Conservation (phyloP, 2,888 invertebrate genomes). For the Scrobipalpa atriplicella region DNA sequence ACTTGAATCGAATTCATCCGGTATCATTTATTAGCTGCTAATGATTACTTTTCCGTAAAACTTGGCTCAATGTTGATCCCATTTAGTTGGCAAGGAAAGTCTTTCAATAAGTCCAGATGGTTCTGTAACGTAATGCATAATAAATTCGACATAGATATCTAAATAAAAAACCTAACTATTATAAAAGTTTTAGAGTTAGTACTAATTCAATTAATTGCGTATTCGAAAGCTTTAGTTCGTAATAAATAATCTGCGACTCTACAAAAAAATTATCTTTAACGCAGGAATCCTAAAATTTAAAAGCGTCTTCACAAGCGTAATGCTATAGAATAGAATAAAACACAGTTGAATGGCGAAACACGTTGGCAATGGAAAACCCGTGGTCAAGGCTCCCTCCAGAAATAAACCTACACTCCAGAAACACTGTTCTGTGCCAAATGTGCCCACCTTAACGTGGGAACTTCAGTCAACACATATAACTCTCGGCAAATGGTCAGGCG, state of each 20-base stretch:
- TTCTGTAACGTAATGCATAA: background rate
- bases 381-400: conserved; percentile 74
- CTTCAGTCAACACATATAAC: conserved; percentile 65
- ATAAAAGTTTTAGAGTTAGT: too few relatives aligned
- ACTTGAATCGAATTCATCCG: conserved; percentile 26
- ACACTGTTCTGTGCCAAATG: conserved; percentile 65
- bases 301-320: conserved; percentile 34
- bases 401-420: conserved; percentile 76
- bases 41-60: conserved; percentile 11
- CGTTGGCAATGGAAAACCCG: conserved; percentile 50
- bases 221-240: too few relatives aligned
- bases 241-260: too few relatives aligned
- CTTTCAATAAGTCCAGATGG: background rate
- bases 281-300: conserved; percentile 1
- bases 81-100: conserved; percentile 12
- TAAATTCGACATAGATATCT: too few relatives aligned
- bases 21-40: conserved; percentile 22
- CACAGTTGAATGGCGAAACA: conserved; percentile 42
- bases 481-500: conserved; percentile 58
- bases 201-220: too few relatives aligned
- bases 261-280: background rate
- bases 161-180: too few relatives aligned
- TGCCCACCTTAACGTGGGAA: conserved; percentile 51
- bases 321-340: conserved; percentile 41
- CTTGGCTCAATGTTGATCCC: background rate